Evolutionary conservation across 2,888 invertebrate genomes (phyloP), one percentile per base, ranked within the genome.

Genomic region (Cosmia trapezina): DNA sequence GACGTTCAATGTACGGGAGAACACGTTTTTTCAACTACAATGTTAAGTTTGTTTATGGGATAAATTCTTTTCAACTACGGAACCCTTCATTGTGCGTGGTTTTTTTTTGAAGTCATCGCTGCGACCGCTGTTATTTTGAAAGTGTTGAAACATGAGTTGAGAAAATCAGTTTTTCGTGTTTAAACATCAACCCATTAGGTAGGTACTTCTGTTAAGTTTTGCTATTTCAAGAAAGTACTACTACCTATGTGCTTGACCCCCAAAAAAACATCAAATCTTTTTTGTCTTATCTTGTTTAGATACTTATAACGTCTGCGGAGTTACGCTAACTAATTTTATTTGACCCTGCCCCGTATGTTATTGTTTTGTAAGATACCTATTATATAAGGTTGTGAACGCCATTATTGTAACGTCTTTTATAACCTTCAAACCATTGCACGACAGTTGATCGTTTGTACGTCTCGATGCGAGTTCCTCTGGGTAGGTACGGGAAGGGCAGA

Each of bases 381-480:
- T n/a, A n/a, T n/a, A 17, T 17, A 59, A 62, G 43, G 37, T 45
- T 43, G 43, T 56, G 22, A 49, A 43, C 19, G 66, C 56, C 33
- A 80, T 47, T 63, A 54, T 63, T 67, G 17, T 5, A n/a, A 64
- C 43, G 49, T 57, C 64, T 76, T 79, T 56, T 73, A 68, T 47
- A 57, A 60, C 69, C 59, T 75, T 70, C 70, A 76, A 74, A 74
- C 66, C 70, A 60, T 76, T 63, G 62, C 69, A 66, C 69, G 76
- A 70, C 62, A 70, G 65, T 80, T 70, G 53, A 62, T 51, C 76
- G 66, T 76, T 70, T 45, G 63, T 56, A 70, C 54, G 56, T 53
- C 53, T 60, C 64, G 12, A 49, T 51, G 33, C 28, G 17, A 43
- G 60, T 76, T 68, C 59, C 41, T 61, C 37, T 37, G n/a, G 22